These are phyloP conservation scores for Ceratina calcarata DNA, from an alignment of 1,140 invertebrate genomes.

Conservation along the genomic window DNA sequence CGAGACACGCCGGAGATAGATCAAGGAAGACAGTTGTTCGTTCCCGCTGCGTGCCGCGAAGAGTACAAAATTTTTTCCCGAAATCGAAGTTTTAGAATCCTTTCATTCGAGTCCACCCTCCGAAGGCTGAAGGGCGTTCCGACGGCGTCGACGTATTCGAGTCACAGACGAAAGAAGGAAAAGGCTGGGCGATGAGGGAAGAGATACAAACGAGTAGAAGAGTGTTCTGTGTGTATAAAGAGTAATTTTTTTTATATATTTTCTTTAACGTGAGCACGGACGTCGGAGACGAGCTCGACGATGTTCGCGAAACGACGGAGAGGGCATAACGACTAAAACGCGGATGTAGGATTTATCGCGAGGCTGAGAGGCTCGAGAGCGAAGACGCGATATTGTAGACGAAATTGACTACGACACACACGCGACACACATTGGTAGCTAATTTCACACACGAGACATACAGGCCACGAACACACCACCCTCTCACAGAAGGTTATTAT, in stretches of 20 bases:
- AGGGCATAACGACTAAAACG: not conserved
- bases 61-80: slow-evolving; percentile 74
- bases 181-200: not conserved
- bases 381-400: slow-evolving; percentile 2
- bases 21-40: not conserved
- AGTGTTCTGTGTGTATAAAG: slow-evolving; percentile 28
- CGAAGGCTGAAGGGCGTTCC: slow-evolving; percentile 10
- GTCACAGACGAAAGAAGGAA: not conserved
- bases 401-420: slow-evolving; percentile 1
- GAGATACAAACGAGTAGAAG: not conserved
- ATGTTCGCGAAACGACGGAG: not conserved
- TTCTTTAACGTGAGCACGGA: not conserved
- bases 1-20: slow-evolving; percentile 1
- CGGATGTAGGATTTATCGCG: slow-evolving; percentile 44
- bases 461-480: slow-evolving; percentile 14
- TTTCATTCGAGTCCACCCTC: slow-evolving; percentile 42
- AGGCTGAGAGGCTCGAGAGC: not conserved
- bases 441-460: slow-evolving; percentile 30
- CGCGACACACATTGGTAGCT: slow-evolving; percentile 40
- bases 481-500: slow-evolving; percentile 49
- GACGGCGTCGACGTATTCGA: slow-evolving; percentile 24
- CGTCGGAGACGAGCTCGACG: not conserved
- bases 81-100: slow-evolving; percentile 54
- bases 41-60: slow-evolving; percentile 60
- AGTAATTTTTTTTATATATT: slow-evolving; percentile 5